These are phyloP conservation scores for Choloepus didactylus DNA, from an alignment of 2,797 vertebrate species.

Conservation along the genomic window DNA sequence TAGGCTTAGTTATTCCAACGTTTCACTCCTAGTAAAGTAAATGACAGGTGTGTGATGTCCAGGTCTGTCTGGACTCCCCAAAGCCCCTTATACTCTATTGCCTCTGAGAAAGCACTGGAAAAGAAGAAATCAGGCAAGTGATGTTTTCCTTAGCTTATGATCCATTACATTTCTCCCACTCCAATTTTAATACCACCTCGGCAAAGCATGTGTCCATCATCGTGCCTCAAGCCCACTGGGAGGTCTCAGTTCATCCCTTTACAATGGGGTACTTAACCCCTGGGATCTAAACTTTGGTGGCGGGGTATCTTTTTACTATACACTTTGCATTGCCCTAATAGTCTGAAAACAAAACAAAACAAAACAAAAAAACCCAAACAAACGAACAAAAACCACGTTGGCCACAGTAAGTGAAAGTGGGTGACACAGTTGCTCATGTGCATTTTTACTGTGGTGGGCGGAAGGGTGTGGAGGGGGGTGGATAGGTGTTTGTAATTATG, in stretches of 20 bases:
- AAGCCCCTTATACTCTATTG: too few species aligned
- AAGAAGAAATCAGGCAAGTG: background rate
- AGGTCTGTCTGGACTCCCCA: background rate
- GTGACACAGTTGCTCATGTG: background rate
- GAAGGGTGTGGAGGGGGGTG: too few species aligned
- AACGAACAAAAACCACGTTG: background rate
- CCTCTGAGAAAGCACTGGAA: background rate
- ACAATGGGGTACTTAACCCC: background rate
- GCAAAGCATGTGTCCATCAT: background rate
- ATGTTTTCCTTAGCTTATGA: background rate
- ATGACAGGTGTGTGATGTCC: background rate
- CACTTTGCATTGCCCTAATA: background rate
- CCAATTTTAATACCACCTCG: background rate
- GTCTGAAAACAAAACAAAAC: background rate
- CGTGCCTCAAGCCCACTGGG: background rate
- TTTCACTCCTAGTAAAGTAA: background rate
- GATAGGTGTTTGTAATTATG: background rate
- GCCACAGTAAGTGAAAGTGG: background rate
- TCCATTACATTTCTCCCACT: background rate
- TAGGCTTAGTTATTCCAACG: background rate
- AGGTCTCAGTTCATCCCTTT: background rate
- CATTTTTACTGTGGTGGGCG: background rate
- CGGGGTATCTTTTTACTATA: background rate
- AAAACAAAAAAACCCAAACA: too few species aligned
- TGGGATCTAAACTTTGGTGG: background rate